Evolutionary conservation across 2,888 invertebrate species (phyloP), one percentile per base, ranked within the genome.

Genomic region (Leucophora obtusa): DNA sequence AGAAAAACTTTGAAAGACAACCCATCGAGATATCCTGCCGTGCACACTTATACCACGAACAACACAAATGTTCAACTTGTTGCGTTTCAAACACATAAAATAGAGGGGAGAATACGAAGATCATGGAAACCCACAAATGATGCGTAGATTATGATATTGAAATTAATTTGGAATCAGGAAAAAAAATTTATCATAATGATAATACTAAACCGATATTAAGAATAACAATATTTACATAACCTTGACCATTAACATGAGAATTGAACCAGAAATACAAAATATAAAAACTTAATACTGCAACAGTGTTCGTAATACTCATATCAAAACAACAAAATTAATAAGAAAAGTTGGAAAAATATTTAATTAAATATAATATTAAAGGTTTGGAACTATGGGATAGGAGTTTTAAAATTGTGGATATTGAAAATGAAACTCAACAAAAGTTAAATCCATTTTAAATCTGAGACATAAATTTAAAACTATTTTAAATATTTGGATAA

Each of bases 21-120:
- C 82, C 82, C 70, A 78, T 76, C 78, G 83, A 43, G 87, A 85
- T 86, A 84, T 86, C 87, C 87, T 86, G 87, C 83, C 83, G 87
- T 63, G 87, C 83, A 60, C 66, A 58, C 72, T 82, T 66, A 69
- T 71, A 66, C 79, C 70, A 68, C 76, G 47, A 71, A 35, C 63
- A 59, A 63, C 70, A 74, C 62, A 43, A 11, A 43, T 38, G 15
- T 70, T 58, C 11, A 58, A 71, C 21, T 77, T 60, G 70, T 60
- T 71, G 71, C 71, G 33, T 47, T 47, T 47, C 43, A 47, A 47
- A 47, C n/a, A 47, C 14, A 47, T 6, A 47, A 47, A 47, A 47
- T 7, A 38, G 4, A 7, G 38, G 38, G 38, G 38, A 38, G 38
- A 28, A n/a, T 21, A 11, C 7, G 38, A 38, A 51, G 53, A 65